These are phyloP conservation scores for Lordiphosa collinella DNA, from an alignment of 1,140 invertebrate species.

Conservation along the genomic window DNA sequence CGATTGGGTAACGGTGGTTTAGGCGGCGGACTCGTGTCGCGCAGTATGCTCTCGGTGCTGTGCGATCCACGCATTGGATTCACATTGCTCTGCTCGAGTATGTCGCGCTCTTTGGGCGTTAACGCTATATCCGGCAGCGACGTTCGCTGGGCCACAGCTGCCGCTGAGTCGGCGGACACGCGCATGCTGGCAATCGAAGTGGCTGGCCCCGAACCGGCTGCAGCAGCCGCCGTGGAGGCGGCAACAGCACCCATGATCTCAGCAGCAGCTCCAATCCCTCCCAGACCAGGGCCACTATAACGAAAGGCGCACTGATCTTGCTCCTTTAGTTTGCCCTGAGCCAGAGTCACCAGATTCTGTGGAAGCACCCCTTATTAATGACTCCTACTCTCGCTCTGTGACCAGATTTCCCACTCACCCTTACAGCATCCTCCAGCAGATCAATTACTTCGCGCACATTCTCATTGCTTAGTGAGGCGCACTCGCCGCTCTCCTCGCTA, in stretches of 20 bases:
- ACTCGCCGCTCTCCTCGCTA: constrained; percentile 81
- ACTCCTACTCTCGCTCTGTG: not conserved
- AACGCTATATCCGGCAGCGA: constrained; percentile 88
- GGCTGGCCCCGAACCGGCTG: constrained; percentile 4
- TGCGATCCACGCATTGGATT: constrained; percentile 85
- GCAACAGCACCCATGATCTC: constrained; percentile 61
- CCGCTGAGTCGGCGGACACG: constrained; percentile 48
- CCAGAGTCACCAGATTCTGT: constrained; percentile 84
- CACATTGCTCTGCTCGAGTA: constrained; percentile 78
- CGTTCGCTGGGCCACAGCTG: constrained; percentile 80
- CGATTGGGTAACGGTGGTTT: constrained; percentile 90
- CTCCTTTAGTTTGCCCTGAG: constrained; percentile 84
- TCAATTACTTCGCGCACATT: constrained; percentile 90
- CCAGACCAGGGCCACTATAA: constrained; percentile 40
- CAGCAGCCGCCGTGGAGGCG: constrained; percentile 19
- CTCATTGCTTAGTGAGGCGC: constrained; percentile 83
- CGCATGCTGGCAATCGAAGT: constrained; percentile 22
- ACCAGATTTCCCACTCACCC: constrained; percentile 80
- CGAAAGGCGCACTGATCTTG: constrained; percentile 78
- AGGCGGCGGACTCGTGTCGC: constrained; percentile 86
- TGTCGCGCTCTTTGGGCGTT: constrained; percentile 83
- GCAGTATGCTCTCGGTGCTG: constrained; percentile 84
- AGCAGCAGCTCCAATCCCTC: constrained; percentile 61
- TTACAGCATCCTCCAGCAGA: constrained; percentile 88
- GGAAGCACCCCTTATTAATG: constrained; percentile 24